A percentile compares a stretch with the other conserved stretches of the same genome.
Conservation (phyloP, 2,797 vertebrate genomes). For the Xiphorhynchus erythropygius region DNA sequence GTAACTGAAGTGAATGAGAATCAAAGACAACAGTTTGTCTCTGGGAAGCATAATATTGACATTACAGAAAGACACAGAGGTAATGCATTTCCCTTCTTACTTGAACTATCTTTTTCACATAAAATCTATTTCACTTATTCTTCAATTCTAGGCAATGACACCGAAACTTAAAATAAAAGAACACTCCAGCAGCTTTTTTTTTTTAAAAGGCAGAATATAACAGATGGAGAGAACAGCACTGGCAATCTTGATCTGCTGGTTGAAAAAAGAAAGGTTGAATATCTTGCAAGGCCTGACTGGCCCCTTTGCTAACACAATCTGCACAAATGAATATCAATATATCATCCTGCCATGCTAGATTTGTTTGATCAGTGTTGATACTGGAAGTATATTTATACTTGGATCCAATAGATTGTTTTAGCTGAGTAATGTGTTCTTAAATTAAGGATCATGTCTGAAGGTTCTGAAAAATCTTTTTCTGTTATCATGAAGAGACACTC, state of each 20-base stretch:
- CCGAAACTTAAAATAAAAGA: neutral
- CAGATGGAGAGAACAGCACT: neutral
- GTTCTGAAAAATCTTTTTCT: neutral
- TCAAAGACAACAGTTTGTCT: accelerated
- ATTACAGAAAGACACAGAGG: neutral
- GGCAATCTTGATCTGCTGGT: neutral
- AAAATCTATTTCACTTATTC: neutral
- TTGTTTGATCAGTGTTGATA: neutral
- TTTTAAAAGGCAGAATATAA: neutral
- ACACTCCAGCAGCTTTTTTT: neutral
- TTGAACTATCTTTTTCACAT: neutral
- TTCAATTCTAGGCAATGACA: neutral
- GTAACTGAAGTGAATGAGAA: neutral
- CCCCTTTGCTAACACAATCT: neutral
- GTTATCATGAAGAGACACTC: neutral
- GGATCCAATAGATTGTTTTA: neutral
- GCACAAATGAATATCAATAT: neutral
- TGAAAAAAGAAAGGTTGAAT: neutral
- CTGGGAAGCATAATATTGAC: neutral
- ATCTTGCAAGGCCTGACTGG: neutral
- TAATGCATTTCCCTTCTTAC: neutral
- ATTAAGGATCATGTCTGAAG: neutral
- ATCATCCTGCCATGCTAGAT: neutral
- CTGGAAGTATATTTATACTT: neutral
- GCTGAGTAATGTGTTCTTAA: neutral